These are phyloP conservation scores for Agrotis exclamationis DNA, from an alignment of 2,888 invertebrate genomes.

Conservation along the genomic window DNA sequence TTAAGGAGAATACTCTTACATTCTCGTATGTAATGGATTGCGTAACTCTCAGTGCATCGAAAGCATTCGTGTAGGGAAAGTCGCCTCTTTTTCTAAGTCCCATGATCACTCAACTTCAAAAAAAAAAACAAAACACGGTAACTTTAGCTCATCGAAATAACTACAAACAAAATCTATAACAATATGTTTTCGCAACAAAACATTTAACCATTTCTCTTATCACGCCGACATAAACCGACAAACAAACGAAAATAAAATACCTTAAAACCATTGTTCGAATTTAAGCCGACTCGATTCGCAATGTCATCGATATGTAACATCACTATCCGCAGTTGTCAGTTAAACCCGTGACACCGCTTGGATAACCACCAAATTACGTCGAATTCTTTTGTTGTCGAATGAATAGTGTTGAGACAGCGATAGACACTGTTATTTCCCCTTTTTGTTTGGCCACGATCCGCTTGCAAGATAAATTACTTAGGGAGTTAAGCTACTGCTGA, in stretches of 20 bases:
- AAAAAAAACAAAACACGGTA: not conserved
- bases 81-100: not conserved
- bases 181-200: not conserved
- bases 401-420: conserved; percentile 67
- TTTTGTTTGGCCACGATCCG: conserved; percentile 62
- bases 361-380: conserved; percentile 71
- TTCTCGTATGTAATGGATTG: not conserved
- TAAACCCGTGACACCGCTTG: conserved; percentile 65
- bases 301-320: conserved; percentile 48
- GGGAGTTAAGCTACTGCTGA: conserved; percentile 44
- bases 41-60: not conserved
- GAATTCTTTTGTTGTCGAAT: conserved; percentile 68
- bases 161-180: not conserved
- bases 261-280: conserved; percentile 17
- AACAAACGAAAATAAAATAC: conserved; percentile 6
- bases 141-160: not conserved
- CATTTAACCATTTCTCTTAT: not conserved
- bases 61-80: too few species aligned
- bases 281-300: conserved; percentile 18
- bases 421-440: conserved; percentile 65
- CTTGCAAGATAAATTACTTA: conserved; percentile 63
- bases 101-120: not conserved
- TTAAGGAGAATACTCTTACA: not conserved
- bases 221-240: not conserved
- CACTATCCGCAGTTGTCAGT: conserved; percentile 65